Conservation (phyloP, 2,797 vertebrate species). For the Thamnophis elegans region DNA sequence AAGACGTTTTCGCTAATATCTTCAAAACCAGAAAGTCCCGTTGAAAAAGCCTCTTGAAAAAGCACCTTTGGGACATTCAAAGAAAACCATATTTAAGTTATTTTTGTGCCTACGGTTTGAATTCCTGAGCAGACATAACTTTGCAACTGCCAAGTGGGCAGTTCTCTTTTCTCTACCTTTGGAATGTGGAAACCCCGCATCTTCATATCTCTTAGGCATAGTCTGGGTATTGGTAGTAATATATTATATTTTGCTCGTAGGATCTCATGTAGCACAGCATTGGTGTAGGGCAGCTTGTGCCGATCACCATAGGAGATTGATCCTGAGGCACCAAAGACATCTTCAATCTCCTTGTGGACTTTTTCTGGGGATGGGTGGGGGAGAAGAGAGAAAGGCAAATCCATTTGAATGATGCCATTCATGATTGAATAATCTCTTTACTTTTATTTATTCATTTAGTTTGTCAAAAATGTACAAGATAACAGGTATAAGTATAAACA, state of each 20-base stretch:
- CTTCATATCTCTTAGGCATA: neutral
- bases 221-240: constrained; percentile 9
- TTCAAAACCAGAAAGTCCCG: too few species aligned
- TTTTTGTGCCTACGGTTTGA: neutral
- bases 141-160: neutral
- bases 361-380: neutral
- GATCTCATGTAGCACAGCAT: constrained; percentile 20
- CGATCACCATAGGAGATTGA: constrained; percentile 9
- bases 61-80: too few species aligned
- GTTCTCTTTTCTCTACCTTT: constrained; percentile 2
- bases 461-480: too few species aligned
- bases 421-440: neutral
- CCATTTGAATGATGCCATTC: neutral
- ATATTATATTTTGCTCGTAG: neutral
- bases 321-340: neutral
- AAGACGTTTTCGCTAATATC: too few species aligned
- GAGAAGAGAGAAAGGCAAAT: neutral
- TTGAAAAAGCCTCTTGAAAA: too few species aligned
- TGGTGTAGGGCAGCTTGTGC: constrained; percentile 18
- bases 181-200: constrained; percentile 4
- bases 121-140: neutral
- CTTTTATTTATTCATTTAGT: too few species aligned
- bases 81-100: neutral
- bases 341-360: constrained; percentile 20
- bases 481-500: too few species aligned